These are phyloP conservation scores for Serinus canaria DNA, from an alignment of 2,113 vertebrate species.

Conservation along the genomic window DNA sequence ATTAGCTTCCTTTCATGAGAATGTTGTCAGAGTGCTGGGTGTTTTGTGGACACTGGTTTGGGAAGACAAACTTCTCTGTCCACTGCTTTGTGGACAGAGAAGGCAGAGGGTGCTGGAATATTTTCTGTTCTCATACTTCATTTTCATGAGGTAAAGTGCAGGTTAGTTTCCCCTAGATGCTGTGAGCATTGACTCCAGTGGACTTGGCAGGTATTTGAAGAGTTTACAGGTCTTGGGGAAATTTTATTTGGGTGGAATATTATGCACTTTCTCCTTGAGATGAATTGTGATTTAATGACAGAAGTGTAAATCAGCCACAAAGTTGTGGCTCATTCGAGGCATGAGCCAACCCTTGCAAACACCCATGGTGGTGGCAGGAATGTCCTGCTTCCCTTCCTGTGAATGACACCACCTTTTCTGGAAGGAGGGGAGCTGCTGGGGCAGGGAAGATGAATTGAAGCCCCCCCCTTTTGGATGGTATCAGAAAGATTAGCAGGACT, in stretches of 20 bases:
- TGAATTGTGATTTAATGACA: neutral
- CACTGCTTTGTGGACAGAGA: neutral
- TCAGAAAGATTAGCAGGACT: neutral
- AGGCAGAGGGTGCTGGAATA: neutral
- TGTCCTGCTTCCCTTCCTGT: neutral
- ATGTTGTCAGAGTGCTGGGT: neutral
- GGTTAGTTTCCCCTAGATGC: neutral
- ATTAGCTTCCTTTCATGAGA: neutral
- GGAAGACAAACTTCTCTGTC: neutral
- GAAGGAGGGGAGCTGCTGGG: neutral
- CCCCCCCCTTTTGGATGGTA: accelerated
- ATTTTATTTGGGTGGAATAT: neutral
- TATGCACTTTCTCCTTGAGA: neutral
- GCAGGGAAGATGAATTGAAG: neutral
- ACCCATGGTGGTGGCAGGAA: neutral
- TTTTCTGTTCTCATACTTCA: neutral
- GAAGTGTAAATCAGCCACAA: neutral
- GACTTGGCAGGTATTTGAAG: neutral
- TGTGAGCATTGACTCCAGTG: neutral
- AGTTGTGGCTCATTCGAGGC: neutral
- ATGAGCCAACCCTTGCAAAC: neutral
- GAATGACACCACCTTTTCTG: neutral
- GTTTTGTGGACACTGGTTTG: accelerated
- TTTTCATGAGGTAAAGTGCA: neutral
- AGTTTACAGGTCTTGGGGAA: neutral